Percentiles rank a stretch among this genome's conserved stretches.
Conservation (phyloP, 1,140 invertebrate genomes). For the Watersipora subatra region DNA sequence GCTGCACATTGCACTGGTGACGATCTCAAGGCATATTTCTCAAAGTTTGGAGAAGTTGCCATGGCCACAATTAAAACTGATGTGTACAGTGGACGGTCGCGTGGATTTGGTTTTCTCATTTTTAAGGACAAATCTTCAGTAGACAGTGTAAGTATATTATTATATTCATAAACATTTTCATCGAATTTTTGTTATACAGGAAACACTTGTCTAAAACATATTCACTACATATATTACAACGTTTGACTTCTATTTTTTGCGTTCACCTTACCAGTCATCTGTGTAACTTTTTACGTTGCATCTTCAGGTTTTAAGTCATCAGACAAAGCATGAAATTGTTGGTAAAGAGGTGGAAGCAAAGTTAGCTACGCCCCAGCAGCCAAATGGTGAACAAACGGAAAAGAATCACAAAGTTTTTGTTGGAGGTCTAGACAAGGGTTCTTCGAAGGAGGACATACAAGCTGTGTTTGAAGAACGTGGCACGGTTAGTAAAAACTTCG, state of each 20-base stretch:
- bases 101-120: conserved; percentile 91
- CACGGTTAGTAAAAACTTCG: not conserved
- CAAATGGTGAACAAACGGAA: not conserved
- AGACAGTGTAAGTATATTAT: conserved; percentile 18
- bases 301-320: too few species aligned
- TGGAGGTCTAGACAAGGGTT: not conserved
- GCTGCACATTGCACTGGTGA: conserved; percentile 89
- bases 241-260: too few species aligned
- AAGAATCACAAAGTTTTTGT: conserved; percentile 1
- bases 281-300: too few species aligned
- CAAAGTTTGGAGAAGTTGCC: conserved; percentile 80
- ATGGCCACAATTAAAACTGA: conserved; percentile 98
- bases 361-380: not conserved
- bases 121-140: conserved; percentile 64
- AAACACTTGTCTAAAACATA: too few species aligned
- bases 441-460: not conserved
- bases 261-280: too few species aligned
- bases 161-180: too few species aligned
- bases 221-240: too few species aligned
- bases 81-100: conserved; percentile 81
- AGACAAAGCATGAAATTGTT: not conserved
- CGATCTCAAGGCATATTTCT: conserved; percentile 32
- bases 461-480: not conserved
- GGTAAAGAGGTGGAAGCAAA: not conserved
- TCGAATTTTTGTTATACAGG: too few species aligned